Evolutionary conservation across 2,888 invertebrate species (phyloP).

Genomic region (Andrena hattorfiana): DNA sequence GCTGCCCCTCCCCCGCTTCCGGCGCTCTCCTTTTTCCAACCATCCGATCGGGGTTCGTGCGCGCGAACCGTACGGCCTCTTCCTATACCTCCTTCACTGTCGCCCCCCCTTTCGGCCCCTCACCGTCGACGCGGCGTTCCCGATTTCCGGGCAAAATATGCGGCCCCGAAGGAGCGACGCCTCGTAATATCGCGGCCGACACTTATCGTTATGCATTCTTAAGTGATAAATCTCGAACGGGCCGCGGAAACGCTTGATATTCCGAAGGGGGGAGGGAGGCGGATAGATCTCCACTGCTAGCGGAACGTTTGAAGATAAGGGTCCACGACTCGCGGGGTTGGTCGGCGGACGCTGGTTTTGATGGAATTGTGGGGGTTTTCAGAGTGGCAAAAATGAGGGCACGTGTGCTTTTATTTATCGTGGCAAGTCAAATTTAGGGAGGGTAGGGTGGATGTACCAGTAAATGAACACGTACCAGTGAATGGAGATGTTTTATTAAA

Average conservation of each 20-base stretch:
- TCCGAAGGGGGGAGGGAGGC: background rate
- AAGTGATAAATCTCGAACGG: slow-evolving; percentile 61
- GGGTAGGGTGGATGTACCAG: too few species aligned
- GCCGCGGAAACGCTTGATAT: slow-evolving; percentile 26
- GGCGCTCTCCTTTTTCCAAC: slow-evolving; percentile 4
- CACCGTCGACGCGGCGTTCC: slow-evolving; percentile 28
- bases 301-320: background rate
- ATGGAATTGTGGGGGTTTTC: too few species aligned
- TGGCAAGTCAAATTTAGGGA: too few species aligned
- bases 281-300: background rate
- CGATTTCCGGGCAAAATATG: slow-evolving; percentile 61
- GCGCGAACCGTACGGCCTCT: background rate
- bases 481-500: too few species aligned
- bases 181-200: slow-evolving; percentile 60
- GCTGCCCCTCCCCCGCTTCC: background rate
- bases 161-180: slow-evolving; percentile 52
- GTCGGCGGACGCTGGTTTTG: too few species aligned
- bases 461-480: too few species aligned
- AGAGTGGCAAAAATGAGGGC: too few species aligned
- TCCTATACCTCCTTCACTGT: background rate
- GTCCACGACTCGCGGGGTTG: too few species aligned
- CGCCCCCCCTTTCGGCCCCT: background rate
- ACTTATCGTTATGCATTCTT: slow-evolving; percentile 66
- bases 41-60: background rate
- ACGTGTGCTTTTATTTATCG: too few species aligned